Evolutionary conservation across 2,113 vertebrate genomes (phyloP).

Genomic region (Ageneiosus marmoratus): DNA sequence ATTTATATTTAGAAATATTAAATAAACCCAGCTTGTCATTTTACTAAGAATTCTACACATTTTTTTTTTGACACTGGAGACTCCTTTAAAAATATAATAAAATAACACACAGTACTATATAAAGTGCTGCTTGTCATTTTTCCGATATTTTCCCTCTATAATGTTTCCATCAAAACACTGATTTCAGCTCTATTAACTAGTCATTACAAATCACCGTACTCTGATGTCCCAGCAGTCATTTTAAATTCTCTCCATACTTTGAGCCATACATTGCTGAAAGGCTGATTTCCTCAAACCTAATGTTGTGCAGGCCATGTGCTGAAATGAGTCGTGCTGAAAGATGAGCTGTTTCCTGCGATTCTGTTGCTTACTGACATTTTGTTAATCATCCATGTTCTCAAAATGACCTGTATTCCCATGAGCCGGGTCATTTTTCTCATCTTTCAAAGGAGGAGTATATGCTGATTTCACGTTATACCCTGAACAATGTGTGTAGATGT

Average conservation of each 20-base stretch:
- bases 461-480: background rate
- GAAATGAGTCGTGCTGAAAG: slow-evolving; percentile 4
- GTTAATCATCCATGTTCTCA: slow-evolving; percentile 5
- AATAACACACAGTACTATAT: background rate
- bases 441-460: background rate
- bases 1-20: too few relatives aligned
- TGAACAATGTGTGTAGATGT: too few relatives aligned
- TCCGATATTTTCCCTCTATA: background rate
- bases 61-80: too few relatives aligned
- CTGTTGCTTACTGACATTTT: background rate
- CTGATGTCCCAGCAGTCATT: background rate
- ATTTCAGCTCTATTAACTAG: background rate
- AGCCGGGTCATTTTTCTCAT: background rate
- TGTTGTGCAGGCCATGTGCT: background rate
- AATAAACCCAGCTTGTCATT: too few relatives aligned
- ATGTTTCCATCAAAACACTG: background rate
- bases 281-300: background rate
- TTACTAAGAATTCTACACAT: too few relatives aligned
- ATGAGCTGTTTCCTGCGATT: background rate
- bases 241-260: background rate
- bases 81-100: too few relatives aligned
- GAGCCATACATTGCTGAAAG: background rate
- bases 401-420: background rate
- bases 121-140: background rate
- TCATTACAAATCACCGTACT: background rate